These are phyloP conservation scores for Pantala flavescens DNA, from an alignment of 1,140 invertebrate genomes.

Conservation along the genomic window DNA sequence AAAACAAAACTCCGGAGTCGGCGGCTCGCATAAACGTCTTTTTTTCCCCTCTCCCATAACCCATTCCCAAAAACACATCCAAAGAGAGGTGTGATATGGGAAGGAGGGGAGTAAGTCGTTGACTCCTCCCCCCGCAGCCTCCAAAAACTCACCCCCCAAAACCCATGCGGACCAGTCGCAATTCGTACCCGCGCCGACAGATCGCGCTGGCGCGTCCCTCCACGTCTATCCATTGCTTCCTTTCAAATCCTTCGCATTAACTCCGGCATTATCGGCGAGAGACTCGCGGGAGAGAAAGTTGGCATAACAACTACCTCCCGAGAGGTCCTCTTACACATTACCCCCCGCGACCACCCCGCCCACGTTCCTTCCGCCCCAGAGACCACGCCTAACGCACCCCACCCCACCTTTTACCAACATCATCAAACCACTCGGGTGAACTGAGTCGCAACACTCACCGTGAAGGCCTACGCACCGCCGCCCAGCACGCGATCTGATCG, in stretches of 20 bases:
- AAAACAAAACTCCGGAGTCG: too few relatives aligned
- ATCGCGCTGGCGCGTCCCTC: not conserved
- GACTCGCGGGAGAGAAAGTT: not conserved
- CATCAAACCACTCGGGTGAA: not conserved
- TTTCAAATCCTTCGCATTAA: not conserved
- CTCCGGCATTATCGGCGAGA: not conserved
- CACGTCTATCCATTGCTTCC: not conserved
- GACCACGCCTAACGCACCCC: not conserved
- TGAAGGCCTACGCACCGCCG: not conserved
- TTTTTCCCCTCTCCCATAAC: not conserved
- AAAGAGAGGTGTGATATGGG: too few relatives aligned
- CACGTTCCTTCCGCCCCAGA: not conserved
- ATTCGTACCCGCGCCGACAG: not conserved
- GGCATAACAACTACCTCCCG: not conserved
- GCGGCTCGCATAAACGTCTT: not conserved
- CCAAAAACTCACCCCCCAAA: not conserved
- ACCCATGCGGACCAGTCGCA: not conserved
- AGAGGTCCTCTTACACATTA: not conserved
- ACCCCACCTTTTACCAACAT: not conserved
- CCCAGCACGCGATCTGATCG: not conserved
- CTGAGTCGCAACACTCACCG: not conserved
- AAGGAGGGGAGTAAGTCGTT: too few relatives aligned
- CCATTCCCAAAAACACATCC: not conserved
- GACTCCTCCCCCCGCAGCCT: not conserved
- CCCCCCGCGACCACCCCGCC: not conserved